Conservation (phyloP, 2,888 invertebrate genomes). For the Exocentrus adspersus region DNA sequence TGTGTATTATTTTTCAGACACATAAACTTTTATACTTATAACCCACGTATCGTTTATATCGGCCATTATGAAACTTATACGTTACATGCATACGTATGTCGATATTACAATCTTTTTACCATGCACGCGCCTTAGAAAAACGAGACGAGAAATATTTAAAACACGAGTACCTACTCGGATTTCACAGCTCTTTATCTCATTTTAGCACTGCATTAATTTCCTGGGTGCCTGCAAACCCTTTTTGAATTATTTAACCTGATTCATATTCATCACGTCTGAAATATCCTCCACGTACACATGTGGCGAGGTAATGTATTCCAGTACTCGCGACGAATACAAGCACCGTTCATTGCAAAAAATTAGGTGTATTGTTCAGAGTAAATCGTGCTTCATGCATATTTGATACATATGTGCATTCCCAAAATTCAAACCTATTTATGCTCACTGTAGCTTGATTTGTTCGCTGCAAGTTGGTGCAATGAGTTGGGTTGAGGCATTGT, state of each 20-base stretch:
- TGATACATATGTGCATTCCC: constrained; percentile 37
- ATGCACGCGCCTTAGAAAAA: too few relatives aligned
- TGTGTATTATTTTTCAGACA: too few relatives aligned
- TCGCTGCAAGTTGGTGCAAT: constrained; percentile 23
- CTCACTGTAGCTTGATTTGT: constrained; percentile 38
- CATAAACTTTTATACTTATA: too few relatives aligned
- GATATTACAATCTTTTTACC: too few relatives aligned
- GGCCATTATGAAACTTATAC: too few relatives aligned
- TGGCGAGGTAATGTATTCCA: constrained; percentile 29
- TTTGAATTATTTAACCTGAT: not conserved
- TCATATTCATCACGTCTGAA: constrained; percentile 17
- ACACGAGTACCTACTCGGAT: not conserved
- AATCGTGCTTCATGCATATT: constrained; percentile 42
- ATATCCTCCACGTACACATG: constrained; percentile 16
- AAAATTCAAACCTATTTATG: constrained; percentile 42
- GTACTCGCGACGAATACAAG: constrained; percentile 27
- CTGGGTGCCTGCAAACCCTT: not conserved
- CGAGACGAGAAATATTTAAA: too few relatives aligned
- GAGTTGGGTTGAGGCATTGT: constrained; percentile 35
- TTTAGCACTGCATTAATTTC: not conserved
- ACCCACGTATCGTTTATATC: too few relatives aligned
- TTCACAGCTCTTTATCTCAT: not conserved
- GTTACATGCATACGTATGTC: too few relatives aligned
- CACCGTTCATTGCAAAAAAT: constrained; percentile 39
- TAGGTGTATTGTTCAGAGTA: constrained; percentile 41